A percentile compares a stretch with the other conserved stretches of the same genome.
phyloP scores from a whole-genome alignment of 2,797 vertebrate genomes.

The Enteromius anoplus region DNA sequence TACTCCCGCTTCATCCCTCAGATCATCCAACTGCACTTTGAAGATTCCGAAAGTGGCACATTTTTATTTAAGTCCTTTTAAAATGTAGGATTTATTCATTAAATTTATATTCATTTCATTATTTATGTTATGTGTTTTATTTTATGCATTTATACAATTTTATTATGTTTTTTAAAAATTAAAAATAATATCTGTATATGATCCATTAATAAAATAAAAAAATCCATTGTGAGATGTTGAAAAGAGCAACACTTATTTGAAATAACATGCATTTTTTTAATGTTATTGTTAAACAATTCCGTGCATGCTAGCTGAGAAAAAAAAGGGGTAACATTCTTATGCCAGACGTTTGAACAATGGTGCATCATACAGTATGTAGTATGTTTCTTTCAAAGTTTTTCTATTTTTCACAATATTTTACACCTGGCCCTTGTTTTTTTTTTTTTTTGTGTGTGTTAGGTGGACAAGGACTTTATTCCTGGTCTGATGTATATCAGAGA shows the following conservation, averaged over 20 bases:
- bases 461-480: slow-evolving; percentile 99
- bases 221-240: too few species aligned
- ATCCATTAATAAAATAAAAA: too few species aligned
- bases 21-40: background rate
- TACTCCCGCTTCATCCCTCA: background rate
- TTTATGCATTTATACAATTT: too few species aligned
- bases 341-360: background rate
- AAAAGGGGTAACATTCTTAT: too few species aligned
- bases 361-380: background rate
- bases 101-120: too few species aligned
- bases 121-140: too few species aligned
- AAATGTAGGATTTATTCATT: background rate
- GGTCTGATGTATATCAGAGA: slow-evolving; percentile 99
- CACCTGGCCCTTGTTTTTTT: background rate
- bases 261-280: too few species aligned
- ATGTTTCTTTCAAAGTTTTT: background rate
- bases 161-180: too few species aligned
- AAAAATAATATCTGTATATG: too few species aligned
- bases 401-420: background rate
- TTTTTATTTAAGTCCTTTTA: background rate
- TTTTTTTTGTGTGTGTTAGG: slow-evolving; percentile 71
- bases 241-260: too few species aligned
- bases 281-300: too few species aligned
- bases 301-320: too few species aligned
- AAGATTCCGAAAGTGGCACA: background rate